A percentile compares a stretch with the other conserved stretches of the same genome.
Conservation (phyloP, 2,888 invertebrate species). For the Diarsia rubi region DNA sequence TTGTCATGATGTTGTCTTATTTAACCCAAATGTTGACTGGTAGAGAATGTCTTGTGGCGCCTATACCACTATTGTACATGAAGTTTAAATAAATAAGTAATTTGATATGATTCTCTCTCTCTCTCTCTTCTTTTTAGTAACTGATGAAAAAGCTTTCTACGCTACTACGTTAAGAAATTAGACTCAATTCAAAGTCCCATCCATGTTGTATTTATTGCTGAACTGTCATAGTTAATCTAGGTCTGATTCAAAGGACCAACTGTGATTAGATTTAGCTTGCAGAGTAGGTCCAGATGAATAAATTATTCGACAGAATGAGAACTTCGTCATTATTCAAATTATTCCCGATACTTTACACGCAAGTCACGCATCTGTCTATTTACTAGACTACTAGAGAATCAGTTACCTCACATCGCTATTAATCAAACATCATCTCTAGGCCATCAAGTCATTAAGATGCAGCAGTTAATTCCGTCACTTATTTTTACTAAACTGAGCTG, state of each 20-base stretch:
- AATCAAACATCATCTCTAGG: constrained; percentile 35
- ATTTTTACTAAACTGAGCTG: constrained; percentile 64
- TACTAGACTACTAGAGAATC: background rate
- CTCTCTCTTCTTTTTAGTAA: too few species aligned
- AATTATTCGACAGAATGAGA: background rate
- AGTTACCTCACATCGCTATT: constrained; percentile 27
- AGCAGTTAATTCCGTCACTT: constrained; percentile 51
- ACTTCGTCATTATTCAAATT: background rate
- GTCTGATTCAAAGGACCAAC: background rate
- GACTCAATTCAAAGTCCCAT: background rate
- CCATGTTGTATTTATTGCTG: background rate
- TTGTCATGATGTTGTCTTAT: too few species aligned
- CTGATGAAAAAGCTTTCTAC: too few species aligned
- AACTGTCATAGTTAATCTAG: background rate
- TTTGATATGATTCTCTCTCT: too few species aligned
- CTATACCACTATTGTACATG: too few species aligned
- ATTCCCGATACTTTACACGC: background rate
- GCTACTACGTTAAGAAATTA: too few species aligned
- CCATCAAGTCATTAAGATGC: constrained; percentile 30
- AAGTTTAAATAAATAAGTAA: too few species aligned
- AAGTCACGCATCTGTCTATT: background rate
- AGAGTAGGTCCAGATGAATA: background rate
- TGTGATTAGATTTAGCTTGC: background rate
- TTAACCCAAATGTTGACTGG: too few species aligned
- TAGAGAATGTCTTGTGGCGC: too few species aligned